These are phyloP conservation scores for Campodea augens DNA, from an alignment of 1,140 invertebrate genomes.

Conservation along the genomic window DNA sequence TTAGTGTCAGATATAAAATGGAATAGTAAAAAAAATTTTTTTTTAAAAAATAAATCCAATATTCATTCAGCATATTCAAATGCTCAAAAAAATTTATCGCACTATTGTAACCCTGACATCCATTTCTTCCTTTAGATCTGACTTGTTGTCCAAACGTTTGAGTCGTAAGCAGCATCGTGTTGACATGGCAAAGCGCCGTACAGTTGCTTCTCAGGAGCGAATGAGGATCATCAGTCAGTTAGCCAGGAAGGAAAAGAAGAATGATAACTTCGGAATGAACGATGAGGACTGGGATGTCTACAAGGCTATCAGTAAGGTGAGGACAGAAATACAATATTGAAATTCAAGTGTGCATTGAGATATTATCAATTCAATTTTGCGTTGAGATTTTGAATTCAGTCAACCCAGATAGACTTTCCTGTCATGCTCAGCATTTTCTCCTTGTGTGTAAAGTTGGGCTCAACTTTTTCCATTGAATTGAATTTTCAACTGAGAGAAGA, in stretches of 20 bases:
- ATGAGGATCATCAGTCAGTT: slow-evolving; percentile 84
- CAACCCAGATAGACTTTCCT: no score
- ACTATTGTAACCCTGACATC: not conserved
- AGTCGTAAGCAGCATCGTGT: slow-evolving; percentile 54
- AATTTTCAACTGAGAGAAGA: no score
- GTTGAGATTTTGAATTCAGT: no score
- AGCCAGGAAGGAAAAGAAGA: slow-evolving; percentile 63
- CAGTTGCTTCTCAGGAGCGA: slow-evolving; percentile 72
- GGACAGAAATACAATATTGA: slow-evolving; percentile 14
- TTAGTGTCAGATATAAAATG: not conserved
- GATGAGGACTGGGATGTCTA: slow-evolving; percentile 95
- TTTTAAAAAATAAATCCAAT: not conserved
- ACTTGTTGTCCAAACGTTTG: slow-evolving; percentile 42
- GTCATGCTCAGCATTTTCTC: no score
- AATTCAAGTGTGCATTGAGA: not conserved
- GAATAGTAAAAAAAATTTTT: not conserved
- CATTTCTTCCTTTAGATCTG: slow-evolving; percentile 25
- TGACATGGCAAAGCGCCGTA: slow-evolving; percentile 73
- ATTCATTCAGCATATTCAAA: not conserved
- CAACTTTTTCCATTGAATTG: no score
- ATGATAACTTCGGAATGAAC: slow-evolving; percentile 73
- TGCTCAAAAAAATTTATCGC: slow-evolving; percentile 4
- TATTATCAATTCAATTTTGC: no score
- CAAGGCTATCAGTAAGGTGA: slow-evolving; percentile 67
- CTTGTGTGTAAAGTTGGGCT: no score